Base-by-base conservation (phyloP, 2,888 invertebrate species). In the Sminthurinus aureus region DNA sequence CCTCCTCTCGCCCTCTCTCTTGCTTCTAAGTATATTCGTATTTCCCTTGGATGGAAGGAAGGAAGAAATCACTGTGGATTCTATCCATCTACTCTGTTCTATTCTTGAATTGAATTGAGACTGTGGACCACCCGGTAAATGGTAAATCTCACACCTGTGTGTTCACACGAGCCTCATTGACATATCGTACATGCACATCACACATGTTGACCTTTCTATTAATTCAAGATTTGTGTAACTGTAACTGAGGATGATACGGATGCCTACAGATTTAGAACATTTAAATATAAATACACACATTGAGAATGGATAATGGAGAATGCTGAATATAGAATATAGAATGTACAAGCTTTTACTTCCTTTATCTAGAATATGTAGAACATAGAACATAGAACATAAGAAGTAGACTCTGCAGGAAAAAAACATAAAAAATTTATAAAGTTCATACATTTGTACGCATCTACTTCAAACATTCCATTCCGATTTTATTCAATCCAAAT, bases 101-200 rank as follows among this genome's bases (percentile, higher is more conserved):
- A 38, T 38, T 38, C 38, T 38, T 38, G 38, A 38, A 1, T 38
- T 38, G 38, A 38, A 38, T 50, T 51, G 26, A 22, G 11, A 78
- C 26, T 69, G 4, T 12, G 80, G 80, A 87, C 87, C 87, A 87
- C 87, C 87, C 86, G 86, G 87, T 85, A 85, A 86, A 87, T 85
- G 86, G 87, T 85, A 85, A 85, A 87, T 85, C 84, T 86, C 86
- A 84, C 87, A 87, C 87, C 85, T 86, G 86, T 84, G 85, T 81
- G 73, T 81, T 73, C 73, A 80, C 80, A 71, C 73, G 80, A 80
- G 81, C 74, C 81, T 81, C 74, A 81, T 81, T 81, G 81, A 81
- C 81, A 81, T 81, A 79, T 79, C 74, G 64, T 74, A 38, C 38
- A 38, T 38, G 38, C 38, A 38, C 38, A 38, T 38, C 38, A 38